These are phyloP conservation scores for Mastomys natalensis DNA, from an alignment of 2,113 vertebrate species.

Conservation along the genomic window DNA sequence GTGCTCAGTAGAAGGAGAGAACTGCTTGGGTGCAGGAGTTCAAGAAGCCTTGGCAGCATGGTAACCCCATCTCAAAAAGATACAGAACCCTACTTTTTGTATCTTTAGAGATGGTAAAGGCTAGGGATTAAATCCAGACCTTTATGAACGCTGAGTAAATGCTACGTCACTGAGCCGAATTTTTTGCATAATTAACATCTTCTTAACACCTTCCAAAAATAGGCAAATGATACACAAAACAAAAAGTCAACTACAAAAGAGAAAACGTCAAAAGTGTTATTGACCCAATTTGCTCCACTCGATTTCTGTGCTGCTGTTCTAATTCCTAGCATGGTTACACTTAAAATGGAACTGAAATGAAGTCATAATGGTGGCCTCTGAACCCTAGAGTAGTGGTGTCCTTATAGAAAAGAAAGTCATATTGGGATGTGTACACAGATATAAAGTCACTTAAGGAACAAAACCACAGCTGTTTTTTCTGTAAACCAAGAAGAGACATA, in stretches of 20 bases:
- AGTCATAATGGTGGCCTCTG: neutral
- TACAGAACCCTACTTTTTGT: neutral
- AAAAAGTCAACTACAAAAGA: neutral
- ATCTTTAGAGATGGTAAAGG: neutral
- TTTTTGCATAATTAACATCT: conserved; percentile 11
- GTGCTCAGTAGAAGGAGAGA: neutral
- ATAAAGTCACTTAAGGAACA: neutral
- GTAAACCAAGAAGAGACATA: neutral
- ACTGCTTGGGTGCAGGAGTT: neutral
- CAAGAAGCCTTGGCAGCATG: neutral
- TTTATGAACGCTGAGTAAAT: neutral
- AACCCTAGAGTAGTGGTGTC: neutral
- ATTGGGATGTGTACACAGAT: neutral
- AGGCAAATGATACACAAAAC: neutral
- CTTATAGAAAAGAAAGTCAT: neutral
- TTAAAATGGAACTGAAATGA: neutral
- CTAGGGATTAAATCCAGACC: neutral
- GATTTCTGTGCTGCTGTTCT: neutral
- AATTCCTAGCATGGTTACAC: neutral
- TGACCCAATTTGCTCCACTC: too few relatives aligned
- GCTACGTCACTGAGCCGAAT: neutral
- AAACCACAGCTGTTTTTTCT: neutral
- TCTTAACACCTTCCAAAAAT: neutral
- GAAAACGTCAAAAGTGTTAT: too few relatives aligned
- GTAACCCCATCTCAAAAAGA: neutral